These are phyloP conservation scores for Notocelia uddmanniana DNA, from an alignment of 2,888 invertebrate genomes.

Conservation along the genomic window DNA sequence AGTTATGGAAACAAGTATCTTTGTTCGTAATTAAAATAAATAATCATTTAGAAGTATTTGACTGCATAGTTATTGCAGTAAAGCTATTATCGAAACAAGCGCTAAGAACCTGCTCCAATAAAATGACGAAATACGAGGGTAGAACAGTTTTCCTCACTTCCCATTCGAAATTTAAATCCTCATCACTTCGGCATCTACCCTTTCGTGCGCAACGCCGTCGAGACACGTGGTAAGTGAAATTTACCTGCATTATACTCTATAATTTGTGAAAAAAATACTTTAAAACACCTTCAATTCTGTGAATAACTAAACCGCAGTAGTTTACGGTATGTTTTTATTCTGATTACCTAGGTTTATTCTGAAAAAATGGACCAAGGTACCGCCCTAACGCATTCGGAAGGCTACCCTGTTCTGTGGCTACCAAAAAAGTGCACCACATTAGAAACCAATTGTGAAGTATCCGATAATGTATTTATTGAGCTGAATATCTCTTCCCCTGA, in stretches of 20 bases:
- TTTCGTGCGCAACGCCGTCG: slow-evolving; percentile 55
- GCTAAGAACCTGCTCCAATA: neutral
- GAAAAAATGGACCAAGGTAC: slow-evolving; percentile 64
- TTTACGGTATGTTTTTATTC: slow-evolving; percentile 52
- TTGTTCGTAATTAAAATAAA: neutral
- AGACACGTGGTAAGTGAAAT: slow-evolving; percentile 71
- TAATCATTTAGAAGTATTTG: neutral
- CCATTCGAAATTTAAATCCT: slow-evolving; percentile 59
- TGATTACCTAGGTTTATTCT: slow-evolving; percentile 53
- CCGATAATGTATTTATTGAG: slow-evolving; percentile 71
- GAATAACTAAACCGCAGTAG: slow-evolving; percentile 39
- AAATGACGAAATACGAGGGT: slow-evolving; percentile 56
- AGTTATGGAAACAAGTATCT: neutral
- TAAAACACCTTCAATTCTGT: slow-evolving; percentile 37
- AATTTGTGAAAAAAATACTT: slow-evolving; percentile 35
- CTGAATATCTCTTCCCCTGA: slow-evolving; percentile 69
- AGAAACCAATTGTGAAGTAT: slow-evolving; percentile 64
- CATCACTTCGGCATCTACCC: slow-evolving; percentile 53
- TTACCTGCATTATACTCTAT: slow-evolving; percentile 60
- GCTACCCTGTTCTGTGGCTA: slow-evolving; percentile 69
- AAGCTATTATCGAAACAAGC: neutral
- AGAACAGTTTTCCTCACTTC: slow-evolving; percentile 51
- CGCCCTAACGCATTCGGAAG: slow-evolving; percentile 53
- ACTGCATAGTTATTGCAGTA: too few relatives aligned
- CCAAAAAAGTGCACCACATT: slow-evolving; percentile 71